These are phyloP conservation scores for Charaxes varanes DNA, from an alignment of 1,140 invertebrate species.

Conservation along the genomic window DNA sequence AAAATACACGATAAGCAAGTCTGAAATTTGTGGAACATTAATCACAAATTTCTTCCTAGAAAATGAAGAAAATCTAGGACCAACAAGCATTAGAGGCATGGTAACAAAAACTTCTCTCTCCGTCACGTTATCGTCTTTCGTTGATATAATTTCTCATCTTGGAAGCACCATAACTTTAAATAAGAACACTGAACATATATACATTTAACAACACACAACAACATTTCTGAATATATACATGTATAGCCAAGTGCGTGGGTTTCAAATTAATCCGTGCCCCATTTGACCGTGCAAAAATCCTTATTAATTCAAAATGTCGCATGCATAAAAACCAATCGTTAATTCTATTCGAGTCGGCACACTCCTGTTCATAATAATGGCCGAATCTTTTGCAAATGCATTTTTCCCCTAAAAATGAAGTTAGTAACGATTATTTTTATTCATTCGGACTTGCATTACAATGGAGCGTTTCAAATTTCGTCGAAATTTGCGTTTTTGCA, in stretches of 20 bases:
- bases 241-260: background rate
- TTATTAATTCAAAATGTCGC: conserved; percentile 49
- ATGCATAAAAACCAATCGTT: conserved; percentile 57
- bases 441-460: conserved; percentile 45
- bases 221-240: too few relatives aligned
- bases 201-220: too few relatives aligned
- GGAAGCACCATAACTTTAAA: too few relatives aligned
- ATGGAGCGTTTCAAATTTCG: conserved; percentile 71
- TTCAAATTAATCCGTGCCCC: background rate
- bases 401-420: conserved; percentile 60
- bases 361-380: conserved; percentile 38
- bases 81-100: too few relatives aligned
- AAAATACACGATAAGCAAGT: too few relatives aligned
- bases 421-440: conserved; percentile 64
- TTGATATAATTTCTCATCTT: too few relatives aligned
- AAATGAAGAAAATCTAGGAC: too few relatives aligned
- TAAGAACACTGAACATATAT: too few relatives aligned
- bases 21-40: too few relatives aligned
- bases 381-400: conserved; percentile 39
- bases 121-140: too few relatives aligned
- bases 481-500: conserved; percentile 72
- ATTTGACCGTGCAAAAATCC: conserved; percentile 38
- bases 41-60: too few relatives aligned
- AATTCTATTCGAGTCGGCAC: conserved; percentile 50
- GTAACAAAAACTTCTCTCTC: too few relatives aligned